Evolutionary conservation across 2,113 vertebrate species (phyloP).

Genomic region (Epinephelus cyanopodus): DNA sequence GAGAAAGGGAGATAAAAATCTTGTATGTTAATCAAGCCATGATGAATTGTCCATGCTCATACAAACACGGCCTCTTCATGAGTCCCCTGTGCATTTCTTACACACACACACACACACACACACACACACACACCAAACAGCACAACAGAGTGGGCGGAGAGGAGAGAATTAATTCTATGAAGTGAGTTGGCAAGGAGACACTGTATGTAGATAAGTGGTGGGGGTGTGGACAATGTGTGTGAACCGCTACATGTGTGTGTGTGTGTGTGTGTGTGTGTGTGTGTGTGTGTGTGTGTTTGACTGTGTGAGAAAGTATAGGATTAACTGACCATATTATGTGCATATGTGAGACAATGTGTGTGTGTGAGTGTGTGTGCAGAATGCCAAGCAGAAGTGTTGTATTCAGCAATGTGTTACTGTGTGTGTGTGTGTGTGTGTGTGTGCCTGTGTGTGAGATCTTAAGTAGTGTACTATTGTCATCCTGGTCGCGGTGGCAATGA

Average conservation of each 20-base stretch:
- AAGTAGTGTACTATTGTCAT: constrained; percentile 56
- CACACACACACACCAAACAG: constrained; percentile 52
- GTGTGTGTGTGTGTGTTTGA: constrained; percentile 29
- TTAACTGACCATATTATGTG: constrained; percentile 43
- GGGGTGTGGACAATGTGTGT: constrained; percentile 34
- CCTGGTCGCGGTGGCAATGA: constrained; percentile 69
- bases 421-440: not conserved
- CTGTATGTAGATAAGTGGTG: constrained; percentile 70
- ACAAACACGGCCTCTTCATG: constrained; percentile 79
- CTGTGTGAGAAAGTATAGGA: constrained; percentile 20
- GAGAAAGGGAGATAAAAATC: constrained; percentile 61
- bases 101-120: constrained; percentile 34
- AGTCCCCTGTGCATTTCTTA: constrained; percentile 77
- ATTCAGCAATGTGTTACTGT: not conserved
- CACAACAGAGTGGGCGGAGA: constrained; percentile 73
- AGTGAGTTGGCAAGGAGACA: constrained; percentile 71
- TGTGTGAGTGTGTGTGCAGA: not conserved
- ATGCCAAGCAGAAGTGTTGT: constrained; percentile 7
- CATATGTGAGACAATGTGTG: not conserved
- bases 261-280: constrained; percentile 2
- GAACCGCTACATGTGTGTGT: not conserved
- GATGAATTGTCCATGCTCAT: constrained; percentile 82
- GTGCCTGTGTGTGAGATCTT: constrained; percentile 43
- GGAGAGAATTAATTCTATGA: constrained; percentile 80
- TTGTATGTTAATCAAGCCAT: constrained; percentile 84